Conservation (phyloP, 1,140 invertebrate species). For the Scaptomyza hsui region DNA sequence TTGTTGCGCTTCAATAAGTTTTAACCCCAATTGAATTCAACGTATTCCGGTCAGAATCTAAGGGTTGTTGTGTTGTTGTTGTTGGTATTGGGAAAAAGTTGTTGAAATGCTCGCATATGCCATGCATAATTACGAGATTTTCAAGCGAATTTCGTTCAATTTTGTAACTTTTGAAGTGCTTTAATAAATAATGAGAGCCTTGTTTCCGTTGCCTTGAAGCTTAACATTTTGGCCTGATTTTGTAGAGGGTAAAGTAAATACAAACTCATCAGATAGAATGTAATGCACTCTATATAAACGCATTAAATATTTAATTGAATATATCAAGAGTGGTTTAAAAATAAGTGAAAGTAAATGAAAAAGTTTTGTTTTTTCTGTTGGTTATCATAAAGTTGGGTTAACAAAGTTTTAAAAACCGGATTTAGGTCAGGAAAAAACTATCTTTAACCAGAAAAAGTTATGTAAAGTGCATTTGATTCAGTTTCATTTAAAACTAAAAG, state of each 20-base stretch:
- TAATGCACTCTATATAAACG: neutral
- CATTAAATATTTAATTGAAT: constrained; percentile 1
- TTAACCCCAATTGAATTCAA: constrained; percentile 66
- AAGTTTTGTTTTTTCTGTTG: neutral
- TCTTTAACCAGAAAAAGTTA: neutral
- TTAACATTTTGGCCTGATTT: constrained; percentile 62
- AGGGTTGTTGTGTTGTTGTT: constrained; percentile 25
- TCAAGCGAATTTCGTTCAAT: constrained; percentile 45
- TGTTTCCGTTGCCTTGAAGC: constrained; percentile 19
- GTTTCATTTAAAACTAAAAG: neutral
- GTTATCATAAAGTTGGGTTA: too few relatives aligned
- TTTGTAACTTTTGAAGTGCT: constrained; percentile 73
- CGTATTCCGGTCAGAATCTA: neutral
- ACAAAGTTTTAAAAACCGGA: neutral
- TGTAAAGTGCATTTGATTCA: neutral
- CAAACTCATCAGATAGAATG: neutral
- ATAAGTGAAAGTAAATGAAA: neutral
- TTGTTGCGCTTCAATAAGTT: constrained; percentile 58
- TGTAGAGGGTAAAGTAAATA: neutral
- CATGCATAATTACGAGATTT: constrained; percentile 66
- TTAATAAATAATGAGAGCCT: constrained; percentile 72
- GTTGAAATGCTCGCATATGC: constrained; percentile 72
- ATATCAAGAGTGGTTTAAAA: neutral
- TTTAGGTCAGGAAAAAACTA: neutral
- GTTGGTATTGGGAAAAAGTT: constrained; percentile 52